Base-by-base conservation (phyloP, 2,113 vertebrate species). In the Lampris incognitus region DNA sequence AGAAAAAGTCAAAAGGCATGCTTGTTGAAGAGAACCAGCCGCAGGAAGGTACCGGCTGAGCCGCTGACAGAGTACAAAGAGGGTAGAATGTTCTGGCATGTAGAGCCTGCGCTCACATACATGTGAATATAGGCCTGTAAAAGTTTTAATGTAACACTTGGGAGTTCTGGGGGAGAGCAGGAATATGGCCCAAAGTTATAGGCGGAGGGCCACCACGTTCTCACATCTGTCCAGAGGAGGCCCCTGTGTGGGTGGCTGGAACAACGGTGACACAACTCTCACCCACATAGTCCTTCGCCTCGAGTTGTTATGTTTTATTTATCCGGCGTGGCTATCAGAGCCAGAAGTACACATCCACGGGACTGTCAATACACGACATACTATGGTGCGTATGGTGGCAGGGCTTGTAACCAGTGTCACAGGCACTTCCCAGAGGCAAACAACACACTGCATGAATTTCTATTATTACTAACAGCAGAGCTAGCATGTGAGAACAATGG, bases 21-120 rank as follows among this genome's bases (percentile, higher is more conserved):
- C 73, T 78, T 7, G 0, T 58, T 64, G 85, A 85, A 85, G 72
- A 79, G 87, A 88, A 87, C 62, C 88, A 81, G 79, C 64, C 58
- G 1, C 64, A 61, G 73, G 80, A 37, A 68, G 82, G 70, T 74
- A 54, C 54, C 71, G 84, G 77, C 83, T 75, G 84, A 91, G 88
- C 82, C 73, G 86, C 80, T 91, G 90, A 91, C 89, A 91, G 90
- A 85, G 87, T 87, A 84, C 86, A 90, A 87, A 90, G 88, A 85
- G 85, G 82, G 86, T 88, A 90, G 88, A 93, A 87, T 90, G 91
- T 87, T 91, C 78, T 85, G 86, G 85, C 89, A 82, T 90, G 89
- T 87, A 74, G 78, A 78, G 84, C 83, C 74, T 81, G 46, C 66
- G 67, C 90, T 90, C 81, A 82, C 89, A 87, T 88, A 78, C 69